Base-by-base conservation (phyloP, 2,888 invertebrate genomes). In the Timema podura region DNA sequence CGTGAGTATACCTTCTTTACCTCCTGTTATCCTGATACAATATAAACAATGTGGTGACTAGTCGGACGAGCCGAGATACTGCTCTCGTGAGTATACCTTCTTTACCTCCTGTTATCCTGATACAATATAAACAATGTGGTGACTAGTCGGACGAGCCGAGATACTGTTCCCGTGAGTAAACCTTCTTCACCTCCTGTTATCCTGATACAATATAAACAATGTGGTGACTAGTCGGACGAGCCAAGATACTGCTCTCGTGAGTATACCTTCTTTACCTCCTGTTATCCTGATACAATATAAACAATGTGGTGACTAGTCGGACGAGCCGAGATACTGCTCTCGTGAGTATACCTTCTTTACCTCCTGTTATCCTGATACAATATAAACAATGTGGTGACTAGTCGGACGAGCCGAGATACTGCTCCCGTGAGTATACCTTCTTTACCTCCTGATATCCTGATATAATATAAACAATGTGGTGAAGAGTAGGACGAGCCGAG, bases 201-300 rank as follows among this genome's bases (percentile, higher is more conserved):
- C n/a, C n/a, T n/a, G n/a, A n/a, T n/a, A n/a, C n/a, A n/a, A n/a
- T n/a, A n/a, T n/a, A n/a, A n/a, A n/a, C n/a, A 93, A 79, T 93
- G 92, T 77, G 88, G 88, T 47, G 92, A 92, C 80, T 88, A 87
- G 77, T 90, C 89, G 76, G 92, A 93, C 79, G 92, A 93, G 80
- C 87, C 88, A 5, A 85, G 86, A 75, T 86, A 87, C 76, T 92
- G 92, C 81, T 85, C 91, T 77, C 90, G 92, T 92, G 82, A 91
- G 91, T 89, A 11, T 9, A 6, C 8, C 8, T 16, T n/a, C n/a
- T n/a, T n/a, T n/a, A n/a, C n/a, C n/a, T n/a, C n/a, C n/a, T n/a
- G n/a, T n/a, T n/a, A n/a, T n/a, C n/a, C n/a, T n/a, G n/a, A n/a
- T n/a, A n/a, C n/a, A n/a, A n/a, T n/a, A n/a, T n/a, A n/a, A n/a